Percentiles rank a stretch among this genome's conserved stretches.
phyloP scores from a whole-genome alignment of 1,140 invertebrate species.

The Hycleus phaleratus region DNA sequence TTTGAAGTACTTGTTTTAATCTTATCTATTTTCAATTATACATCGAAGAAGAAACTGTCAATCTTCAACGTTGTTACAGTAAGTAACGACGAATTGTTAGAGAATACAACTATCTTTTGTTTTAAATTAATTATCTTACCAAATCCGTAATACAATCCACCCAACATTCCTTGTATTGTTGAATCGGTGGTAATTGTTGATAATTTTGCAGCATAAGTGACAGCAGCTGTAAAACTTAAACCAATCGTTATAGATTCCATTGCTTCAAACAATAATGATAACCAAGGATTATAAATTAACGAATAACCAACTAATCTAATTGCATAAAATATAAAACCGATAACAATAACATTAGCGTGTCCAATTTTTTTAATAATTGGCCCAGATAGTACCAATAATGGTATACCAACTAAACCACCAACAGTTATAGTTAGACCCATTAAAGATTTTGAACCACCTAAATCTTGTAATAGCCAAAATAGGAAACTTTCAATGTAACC shows the following conservation, averaged over 20 bases:
- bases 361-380: conserved; percentile 71
- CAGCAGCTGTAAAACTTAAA: conserved; percentile 71
- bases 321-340: conserved; percentile 70
- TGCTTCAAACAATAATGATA: conserved; percentile 72
- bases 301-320: conserved; percentile 72
- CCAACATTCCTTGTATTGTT: conserved; percentile 73
- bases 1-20: no score
- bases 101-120: background rate
- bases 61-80: no score
- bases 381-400: conserved; percentile 67
- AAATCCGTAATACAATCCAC: conserved; percentile 73
- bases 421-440: conserved; percentile 81
- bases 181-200: conserved; percentile 73
- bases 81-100: background rate
- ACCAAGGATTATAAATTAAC: conserved; percentile 72
- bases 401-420: conserved; percentile 67
- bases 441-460: conserved; percentile 67
- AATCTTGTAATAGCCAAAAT: conserved; percentile 77
- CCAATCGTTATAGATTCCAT: conserved; percentile 79
- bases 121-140: conserved; percentile 43
- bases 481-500: conserved; percentile 81
- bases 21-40: no score
- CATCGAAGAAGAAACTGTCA: no score
- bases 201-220: conserved; percentile 71
- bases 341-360: conserved; percentile 73